phyloP scores from a whole-genome alignment of 2,888 invertebrate species.

The Horisme vitalbata region DNA sequence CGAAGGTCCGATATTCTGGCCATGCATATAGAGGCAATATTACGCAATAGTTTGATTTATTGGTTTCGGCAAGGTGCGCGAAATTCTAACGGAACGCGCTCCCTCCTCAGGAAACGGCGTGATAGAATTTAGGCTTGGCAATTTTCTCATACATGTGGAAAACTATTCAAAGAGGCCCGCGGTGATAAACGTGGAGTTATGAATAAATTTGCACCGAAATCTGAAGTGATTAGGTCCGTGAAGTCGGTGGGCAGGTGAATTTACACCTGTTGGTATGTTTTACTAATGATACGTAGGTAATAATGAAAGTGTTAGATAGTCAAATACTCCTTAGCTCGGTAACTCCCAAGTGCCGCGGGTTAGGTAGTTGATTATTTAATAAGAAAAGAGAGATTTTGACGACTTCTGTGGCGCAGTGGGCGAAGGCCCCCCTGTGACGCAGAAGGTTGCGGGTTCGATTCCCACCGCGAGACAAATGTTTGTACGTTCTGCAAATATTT shows the following conservation, averaged over 20 bases:
- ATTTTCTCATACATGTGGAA: slow-evolving; percentile 73
- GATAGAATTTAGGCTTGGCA: slow-evolving; percentile 72
- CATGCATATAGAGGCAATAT: slow-evolving; percentile 77
- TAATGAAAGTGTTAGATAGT: no score
- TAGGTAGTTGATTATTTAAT: no score
- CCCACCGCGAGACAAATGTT: no score
- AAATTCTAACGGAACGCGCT: slow-evolving; percentile 66
- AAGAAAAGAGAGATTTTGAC: no score
- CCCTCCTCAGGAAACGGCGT: slow-evolving; percentile 57
- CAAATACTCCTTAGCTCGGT: no score
- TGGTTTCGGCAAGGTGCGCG: slow-evolving; percentile 76
- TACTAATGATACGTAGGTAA: slow-evolving; percentile 13
- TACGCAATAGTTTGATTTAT: slow-evolving; percentile 81
- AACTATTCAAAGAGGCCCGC: slow-evolving; percentile 65
- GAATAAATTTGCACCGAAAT: slow-evolving; percentile 76
- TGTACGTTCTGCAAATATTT: no score
- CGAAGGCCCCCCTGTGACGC: no score
- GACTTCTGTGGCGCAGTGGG: no score
- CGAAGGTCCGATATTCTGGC: slow-evolving; percentile 56
- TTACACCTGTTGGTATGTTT: slow-evolving; percentile 41
- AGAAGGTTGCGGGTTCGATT: no score
- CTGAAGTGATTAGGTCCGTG: slow-evolving; percentile 72
- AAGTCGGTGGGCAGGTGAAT: slow-evolving; percentile 58
- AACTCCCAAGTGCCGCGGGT: no score
- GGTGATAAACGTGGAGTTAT: slow-evolving; percentile 77